Conservation (phyloP, 2,113 vertebrate genomes). For the Oriolus oriolus region DNA sequence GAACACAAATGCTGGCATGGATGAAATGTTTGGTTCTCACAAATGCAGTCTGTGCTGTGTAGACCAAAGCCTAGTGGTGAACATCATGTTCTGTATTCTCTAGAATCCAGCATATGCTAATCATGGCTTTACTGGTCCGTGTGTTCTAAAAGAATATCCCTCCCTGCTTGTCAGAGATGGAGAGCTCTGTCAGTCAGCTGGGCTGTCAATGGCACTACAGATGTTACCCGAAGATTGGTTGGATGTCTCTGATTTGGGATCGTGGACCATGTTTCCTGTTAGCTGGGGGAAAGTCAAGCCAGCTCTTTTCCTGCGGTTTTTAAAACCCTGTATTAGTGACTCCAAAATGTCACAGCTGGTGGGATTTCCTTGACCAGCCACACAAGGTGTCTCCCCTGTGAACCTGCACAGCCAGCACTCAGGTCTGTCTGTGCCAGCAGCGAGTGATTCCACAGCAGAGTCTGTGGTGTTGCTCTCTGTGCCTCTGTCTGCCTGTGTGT, state of each 20-base stretch:
- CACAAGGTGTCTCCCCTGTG: background rate
- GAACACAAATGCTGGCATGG: background rate
- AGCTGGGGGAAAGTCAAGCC: background rate
- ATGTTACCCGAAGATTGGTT: background rate
- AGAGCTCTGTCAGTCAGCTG: background rate
- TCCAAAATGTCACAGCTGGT: background rate
- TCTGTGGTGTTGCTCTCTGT: background rate
- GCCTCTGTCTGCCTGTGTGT: background rate
- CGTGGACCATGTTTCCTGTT: background rate
- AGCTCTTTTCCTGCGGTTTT: background rate
- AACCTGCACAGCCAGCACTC: background rate
- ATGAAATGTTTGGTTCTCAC: background rate
- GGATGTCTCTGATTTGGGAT: background rate
- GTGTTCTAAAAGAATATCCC: background rate
- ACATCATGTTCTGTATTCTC: background rate
- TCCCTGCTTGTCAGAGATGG: background rate
- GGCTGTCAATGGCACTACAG: background rate
- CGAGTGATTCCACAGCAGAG: background rate
- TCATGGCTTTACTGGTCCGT: background rate
- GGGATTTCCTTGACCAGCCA: background rate
- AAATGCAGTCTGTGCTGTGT: too few species aligned
- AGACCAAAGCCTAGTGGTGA: background rate
- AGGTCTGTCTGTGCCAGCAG: accelerated
- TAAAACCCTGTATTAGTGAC: background rate
- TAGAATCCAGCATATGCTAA: background rate